These are phyloP conservation scores for Lethocerus indicus DNA, from an alignment of 1,140 invertebrate genomes.

Conservation along the genomic window DNA sequence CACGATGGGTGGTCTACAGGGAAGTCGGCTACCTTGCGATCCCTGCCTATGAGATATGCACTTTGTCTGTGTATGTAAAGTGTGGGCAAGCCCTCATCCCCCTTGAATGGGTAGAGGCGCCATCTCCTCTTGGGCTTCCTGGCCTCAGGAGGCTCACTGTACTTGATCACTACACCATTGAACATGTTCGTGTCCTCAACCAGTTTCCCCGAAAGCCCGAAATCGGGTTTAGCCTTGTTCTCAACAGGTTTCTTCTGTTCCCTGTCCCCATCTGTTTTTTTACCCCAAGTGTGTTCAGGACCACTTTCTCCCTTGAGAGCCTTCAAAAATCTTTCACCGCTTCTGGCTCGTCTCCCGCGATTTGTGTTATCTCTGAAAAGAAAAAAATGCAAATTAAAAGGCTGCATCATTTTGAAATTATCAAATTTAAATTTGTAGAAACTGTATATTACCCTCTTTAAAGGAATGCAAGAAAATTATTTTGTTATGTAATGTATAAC, in stretches of 20 bases:
- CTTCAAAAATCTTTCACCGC: too few relatives aligned
- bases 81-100: slow-evolving; percentile 73
- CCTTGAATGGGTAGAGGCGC: slow-evolving; percentile 96
- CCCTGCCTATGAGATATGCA: slow-evolving; percentile 89
- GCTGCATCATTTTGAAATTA: too few relatives aligned
- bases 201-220: slow-evolving; percentile 85
- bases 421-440: too few relatives aligned
- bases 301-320: slow-evolving; percentile 19
- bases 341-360: too few relatives aligned
- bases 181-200: slow-evolving; percentile 92
- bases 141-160: slow-evolving; percentile 90
- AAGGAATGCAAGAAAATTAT: too few relatives aligned
- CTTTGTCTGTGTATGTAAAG: slow-evolving; percentile 92
- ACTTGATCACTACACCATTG: slow-evolving; percentile 94
- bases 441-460: too few relatives aligned
- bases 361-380: too few relatives aligned
- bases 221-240: slow-evolving; percentile 86
- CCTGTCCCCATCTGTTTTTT: slow-evolving; percentile 21
- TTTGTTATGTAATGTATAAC: too few relatives aligned
- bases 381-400: too few relatives aligned
- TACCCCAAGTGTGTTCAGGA: too few relatives aligned
- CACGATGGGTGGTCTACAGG: slow-evolving; percentile 96
- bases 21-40: slow-evolving; percentile 87
- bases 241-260: slow-evolving; percentile 24
- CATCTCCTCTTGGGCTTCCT: slow-evolving; percentile 85